These are phyloP conservation scores for Malurus elegans DNA, from an alignment of 2,113 vertebrate species.

Conservation along the genomic window DNA sequence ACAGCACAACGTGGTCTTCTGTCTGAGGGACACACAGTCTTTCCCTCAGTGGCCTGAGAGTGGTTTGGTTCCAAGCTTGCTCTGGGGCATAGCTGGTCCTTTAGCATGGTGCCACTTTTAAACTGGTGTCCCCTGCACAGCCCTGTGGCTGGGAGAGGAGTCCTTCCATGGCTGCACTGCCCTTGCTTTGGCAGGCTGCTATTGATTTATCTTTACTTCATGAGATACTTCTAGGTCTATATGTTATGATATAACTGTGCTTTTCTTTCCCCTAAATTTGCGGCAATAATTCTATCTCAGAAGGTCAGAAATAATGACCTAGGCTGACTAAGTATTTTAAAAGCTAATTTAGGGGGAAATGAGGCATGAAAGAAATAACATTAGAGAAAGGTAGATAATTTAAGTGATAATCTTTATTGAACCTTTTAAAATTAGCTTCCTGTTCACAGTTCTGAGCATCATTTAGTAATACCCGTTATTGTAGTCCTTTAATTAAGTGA, in stretches of 20 bases:
- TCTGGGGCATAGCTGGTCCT: background rate
- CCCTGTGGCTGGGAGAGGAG: fast-evolving
- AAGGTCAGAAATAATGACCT: background rate
- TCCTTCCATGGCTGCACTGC: background rate
- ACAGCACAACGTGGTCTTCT: background rate
- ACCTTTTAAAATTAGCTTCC: background rate
- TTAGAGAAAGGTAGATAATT: background rate
- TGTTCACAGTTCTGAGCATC: background rate
- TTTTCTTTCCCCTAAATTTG: fast-evolving
- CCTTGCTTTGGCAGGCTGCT: background rate
- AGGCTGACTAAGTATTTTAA: background rate
- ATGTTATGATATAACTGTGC: background rate
- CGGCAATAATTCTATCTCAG: background rate
- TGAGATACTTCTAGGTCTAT: background rate
- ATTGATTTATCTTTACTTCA: background rate
- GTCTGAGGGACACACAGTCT: background rate
- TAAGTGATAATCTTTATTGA: background rate
- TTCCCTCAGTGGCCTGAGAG: background rate
- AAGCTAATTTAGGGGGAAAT: background rate
- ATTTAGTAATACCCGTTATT: background rate
- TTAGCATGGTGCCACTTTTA: background rate
- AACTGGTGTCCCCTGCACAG: background rate
- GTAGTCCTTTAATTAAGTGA: background rate
- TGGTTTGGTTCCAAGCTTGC: background rate
- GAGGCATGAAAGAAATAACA: slow-evolving; percentile 19